These are phyloP conservation scores for Manis crassicaudata DNA, from an alignment of 2,797 vertebrate species.

Conservation along the genomic window DNA sequence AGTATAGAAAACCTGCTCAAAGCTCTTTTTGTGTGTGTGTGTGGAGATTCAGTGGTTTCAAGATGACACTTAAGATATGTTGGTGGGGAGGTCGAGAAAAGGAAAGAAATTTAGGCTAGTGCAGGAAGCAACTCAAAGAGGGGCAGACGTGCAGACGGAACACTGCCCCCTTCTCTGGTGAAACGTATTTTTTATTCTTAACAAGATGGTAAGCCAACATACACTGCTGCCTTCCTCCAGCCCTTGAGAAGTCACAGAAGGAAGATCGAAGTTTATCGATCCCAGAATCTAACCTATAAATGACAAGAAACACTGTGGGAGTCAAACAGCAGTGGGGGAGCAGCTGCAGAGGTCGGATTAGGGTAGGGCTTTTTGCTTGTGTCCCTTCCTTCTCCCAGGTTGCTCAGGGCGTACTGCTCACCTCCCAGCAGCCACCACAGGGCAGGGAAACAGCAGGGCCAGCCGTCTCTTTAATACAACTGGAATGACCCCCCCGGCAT, in stretches of 20 bases:
- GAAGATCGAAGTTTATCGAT: background rate
- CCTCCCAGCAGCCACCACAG: background rate
- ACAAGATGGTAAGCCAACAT: background rate
- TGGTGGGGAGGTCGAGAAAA: background rate
- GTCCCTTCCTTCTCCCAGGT: background rate
- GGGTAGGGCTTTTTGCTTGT: background rate
- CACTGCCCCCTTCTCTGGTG: background rate
- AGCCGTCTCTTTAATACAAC: accelerated
- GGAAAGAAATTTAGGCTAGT: background rate
- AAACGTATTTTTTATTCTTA: background rate
- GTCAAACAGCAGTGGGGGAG: background rate
- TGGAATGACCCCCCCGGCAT: background rate
- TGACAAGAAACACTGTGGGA: background rate
- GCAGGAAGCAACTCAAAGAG: background rate
- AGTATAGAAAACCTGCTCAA: background rate
- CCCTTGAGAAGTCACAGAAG: background rate
- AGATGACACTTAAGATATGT: background rate
- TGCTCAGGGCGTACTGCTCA: background rate
- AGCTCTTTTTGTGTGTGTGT: background rate
- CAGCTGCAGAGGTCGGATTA: too few relatives aligned
- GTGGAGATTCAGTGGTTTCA: background rate
- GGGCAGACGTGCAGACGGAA: background rate
- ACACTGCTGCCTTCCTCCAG: background rate
- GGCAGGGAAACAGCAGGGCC: background rate
- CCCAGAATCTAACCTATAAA: too few relatives aligned